Percentiles rank a stretch among this genome's conserved stretches.
phyloP scores from a whole-genome alignment of 2,113 vertebrate genomes.

The Ranitomeya imitator region DNA sequence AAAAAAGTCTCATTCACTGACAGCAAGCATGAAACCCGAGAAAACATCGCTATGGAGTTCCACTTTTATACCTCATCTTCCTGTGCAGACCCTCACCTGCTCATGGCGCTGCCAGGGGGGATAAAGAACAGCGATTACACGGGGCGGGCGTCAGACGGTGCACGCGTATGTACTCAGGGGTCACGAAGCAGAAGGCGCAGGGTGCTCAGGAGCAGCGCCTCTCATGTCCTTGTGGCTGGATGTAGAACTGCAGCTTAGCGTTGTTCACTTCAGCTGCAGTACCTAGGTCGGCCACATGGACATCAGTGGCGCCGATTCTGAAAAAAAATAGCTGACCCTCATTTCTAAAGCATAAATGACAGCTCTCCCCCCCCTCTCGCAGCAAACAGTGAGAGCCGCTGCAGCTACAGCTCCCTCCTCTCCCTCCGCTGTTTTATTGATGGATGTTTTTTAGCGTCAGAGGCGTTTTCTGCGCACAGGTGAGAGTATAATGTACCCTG shows the following conservation, averaged over 20 bases:
- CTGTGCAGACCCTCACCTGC: constrained; percentile 53
- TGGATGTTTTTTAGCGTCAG: not conserved
- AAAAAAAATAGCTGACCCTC: too few species aligned
- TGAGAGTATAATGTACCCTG: not conserved
- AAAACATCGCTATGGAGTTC: not conserved
- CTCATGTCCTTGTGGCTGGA: not conserved
- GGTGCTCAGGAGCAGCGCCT: not conserved
- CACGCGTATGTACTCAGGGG: not conserved
- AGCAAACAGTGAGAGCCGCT: too few species aligned
- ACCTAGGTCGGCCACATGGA: not conserved
- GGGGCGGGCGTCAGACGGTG: not conserved
- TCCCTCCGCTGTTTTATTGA: not conserved
- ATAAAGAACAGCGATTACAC: constrained; percentile 44
- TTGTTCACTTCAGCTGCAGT: not conserved
- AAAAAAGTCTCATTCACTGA: not conserved
- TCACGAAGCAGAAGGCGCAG: not conserved
- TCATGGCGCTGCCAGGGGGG: constrained; percentile 58
- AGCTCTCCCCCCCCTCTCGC: not conserved
- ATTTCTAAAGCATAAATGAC: too few species aligned
- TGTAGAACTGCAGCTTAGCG: not conserved
- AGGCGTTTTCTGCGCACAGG: not conserved
- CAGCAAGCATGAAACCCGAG: not conserved
- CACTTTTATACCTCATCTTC: not conserved
- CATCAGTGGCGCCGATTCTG: not conserved
- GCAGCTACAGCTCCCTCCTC: not conserved